Evolutionary conservation across 1,140 invertebrate species (phyloP), one percentile per base, ranked within the genome.

Genomic region (Telenomus remus): DNA sequence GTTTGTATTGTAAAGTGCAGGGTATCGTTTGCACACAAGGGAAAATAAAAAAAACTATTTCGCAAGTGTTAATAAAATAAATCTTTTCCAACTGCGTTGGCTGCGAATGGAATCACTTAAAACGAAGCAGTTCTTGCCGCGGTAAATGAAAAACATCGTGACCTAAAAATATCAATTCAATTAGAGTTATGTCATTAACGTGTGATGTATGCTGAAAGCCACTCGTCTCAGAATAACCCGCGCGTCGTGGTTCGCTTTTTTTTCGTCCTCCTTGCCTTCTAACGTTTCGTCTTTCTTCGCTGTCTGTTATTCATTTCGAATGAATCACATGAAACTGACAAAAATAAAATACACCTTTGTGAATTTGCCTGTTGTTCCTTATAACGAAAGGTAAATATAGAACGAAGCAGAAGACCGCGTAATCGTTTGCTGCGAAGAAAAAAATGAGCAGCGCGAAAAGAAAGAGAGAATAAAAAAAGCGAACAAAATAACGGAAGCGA

Each of bases 321-420:
- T 46, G 54, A 14, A 53, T 47, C 47, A 59, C 73, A 46, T 15
- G 64, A 54, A 46, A 49, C 27, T 63, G 56, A 56, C 48, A 14
- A 68, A 65, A 76, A 76, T 76, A 76, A 76, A 70, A 65, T 50
- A 55, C 66, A 56, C 53, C 72, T 63, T 61, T 56, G 57, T 50
- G 49, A 69, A 68, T 76, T 69, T 69, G 46, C 49, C 13, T 63
- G 15, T 35, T 48, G 27, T 54, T 12, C 33, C 19, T 66, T 55
- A 44, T 14, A n/a, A 3, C 47, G 12, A 43, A 63, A 59, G 50
- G 68, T 69, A 76, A 76, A 76, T 65, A 70, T 63, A 54, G 59
- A 35, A 76, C 49, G 53, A 47, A 47, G 15, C 5, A 59, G 27
- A 27, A 46, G 10, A 49, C 44, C 60, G 47, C 49, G 37, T 69